These are phyloP conservation scores for Caenorhabditis sp. DNA, from an alignment of 2,888 invertebrate genomes.

Conservation along the genomic window DNA sequence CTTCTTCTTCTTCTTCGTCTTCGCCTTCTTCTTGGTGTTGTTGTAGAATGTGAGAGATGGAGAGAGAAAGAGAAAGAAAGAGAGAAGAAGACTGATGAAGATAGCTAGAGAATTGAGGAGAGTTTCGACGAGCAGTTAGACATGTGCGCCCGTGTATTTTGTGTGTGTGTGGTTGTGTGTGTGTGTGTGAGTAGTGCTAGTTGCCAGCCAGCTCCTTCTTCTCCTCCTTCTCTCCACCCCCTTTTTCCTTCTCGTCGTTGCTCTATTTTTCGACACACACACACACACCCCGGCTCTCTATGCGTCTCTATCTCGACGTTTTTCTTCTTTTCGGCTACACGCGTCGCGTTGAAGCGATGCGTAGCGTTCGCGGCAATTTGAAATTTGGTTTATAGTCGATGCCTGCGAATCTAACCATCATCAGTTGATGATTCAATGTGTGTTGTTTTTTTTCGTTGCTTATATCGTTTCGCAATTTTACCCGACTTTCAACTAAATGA, in stretches of 20 bases:
- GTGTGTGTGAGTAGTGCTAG: constrained; percentile 20
- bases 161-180: too few species aligned
- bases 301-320: neutral
- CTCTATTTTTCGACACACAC: constrained; percentile 10
- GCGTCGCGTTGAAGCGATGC: constrained; percentile 9
- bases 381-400: neutral
- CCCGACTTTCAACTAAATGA: neutral
- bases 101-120: constrained; percentile 4
- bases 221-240: constrained; percentile 1
- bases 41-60: neutral
- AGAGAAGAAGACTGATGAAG: constrained; percentile 11
- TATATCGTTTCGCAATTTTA: constrained; percentile 3
- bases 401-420: neutral
- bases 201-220: constrained; percentile 12
- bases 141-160: constrained; percentile 30
- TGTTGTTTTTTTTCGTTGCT: neutral
- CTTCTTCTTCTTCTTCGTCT: constrained; percentile 3
- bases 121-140: neutral
- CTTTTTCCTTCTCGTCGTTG: neutral
- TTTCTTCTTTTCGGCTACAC: neutral
- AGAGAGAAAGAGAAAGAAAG: neutral
- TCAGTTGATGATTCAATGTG: neutral
- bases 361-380: constrained; percentile 8
- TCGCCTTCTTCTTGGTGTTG: constrained; percentile 17
- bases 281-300: constrained; percentile 13